These are phyloP conservation scores for Antheraea assamensis DNA, from an alignment of 2,888 invertebrate species.

Conservation along the genomic window DNA sequence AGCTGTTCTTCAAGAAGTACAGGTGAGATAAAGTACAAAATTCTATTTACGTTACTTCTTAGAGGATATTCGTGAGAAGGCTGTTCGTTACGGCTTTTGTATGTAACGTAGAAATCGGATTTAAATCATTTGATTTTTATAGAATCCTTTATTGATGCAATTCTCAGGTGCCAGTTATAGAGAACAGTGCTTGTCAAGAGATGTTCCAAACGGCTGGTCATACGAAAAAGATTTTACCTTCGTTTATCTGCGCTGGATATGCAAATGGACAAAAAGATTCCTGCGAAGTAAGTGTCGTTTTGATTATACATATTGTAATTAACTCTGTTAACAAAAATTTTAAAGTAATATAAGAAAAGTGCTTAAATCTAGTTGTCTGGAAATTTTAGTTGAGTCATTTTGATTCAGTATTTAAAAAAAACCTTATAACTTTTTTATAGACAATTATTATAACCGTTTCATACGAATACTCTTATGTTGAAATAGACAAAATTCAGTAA, in stretches of 20 bases:
- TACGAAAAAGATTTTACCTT: conserved; percentile 91
- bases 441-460: too few species aligned
- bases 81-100: too few species aligned
- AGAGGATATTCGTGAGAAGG: neutral
- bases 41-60: neutral
- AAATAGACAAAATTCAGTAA: too few species aligned
- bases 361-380: neutral
- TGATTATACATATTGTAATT: neutral
- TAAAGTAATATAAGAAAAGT: neutral
- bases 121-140: neutral
- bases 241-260: conserved; percentile 96
- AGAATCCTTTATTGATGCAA: neutral
- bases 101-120: neutral
- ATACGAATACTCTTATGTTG: too few species aligned
- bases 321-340: neutral
- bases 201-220: conserved; percentile 97
- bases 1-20: conserved; percentile 93
- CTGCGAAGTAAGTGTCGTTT: conserved; percentile 87
- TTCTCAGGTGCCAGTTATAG: conserved; percentile 91
- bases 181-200: conserved; percentile 95
- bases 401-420: neutral
- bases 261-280: conserved; percentile 96
- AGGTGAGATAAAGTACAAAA: conserved; percentile 61
- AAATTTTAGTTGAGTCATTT: neutral
- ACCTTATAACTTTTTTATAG: too few species aligned